A percentile compares a stretch with the other conserved stretches of the same genome.
Conservation (phyloP, 2,797 vertebrate species). For the Falco peregrinus region DNA sequence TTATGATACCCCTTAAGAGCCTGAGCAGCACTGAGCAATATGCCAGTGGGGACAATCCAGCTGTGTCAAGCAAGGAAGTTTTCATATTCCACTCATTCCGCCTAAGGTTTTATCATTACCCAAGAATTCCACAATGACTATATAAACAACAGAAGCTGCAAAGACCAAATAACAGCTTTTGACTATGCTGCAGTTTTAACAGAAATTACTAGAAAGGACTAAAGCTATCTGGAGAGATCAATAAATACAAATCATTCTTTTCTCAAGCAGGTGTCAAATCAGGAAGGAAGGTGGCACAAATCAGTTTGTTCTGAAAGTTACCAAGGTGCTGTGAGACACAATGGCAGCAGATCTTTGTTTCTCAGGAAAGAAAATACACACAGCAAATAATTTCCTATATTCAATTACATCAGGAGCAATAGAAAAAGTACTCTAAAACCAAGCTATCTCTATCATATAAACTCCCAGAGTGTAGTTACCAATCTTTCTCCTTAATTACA, state of each 20-base stretch:
- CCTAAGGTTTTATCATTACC: neutral
- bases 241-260: neutral
- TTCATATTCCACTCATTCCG: neutral
- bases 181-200: neutral
- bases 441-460: neutral
- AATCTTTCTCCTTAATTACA: neutral
- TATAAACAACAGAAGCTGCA: neutral
- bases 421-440: neutral
- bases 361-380: neutral
- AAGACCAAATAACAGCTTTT: neutral
- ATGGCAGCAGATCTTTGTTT: neutral
- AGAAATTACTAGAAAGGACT: neutral
- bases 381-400: neutral
- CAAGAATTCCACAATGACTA: neutral
- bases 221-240: neutral
- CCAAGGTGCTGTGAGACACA: neutral
- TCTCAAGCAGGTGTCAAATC: neutral
- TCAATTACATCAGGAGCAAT: neutral
- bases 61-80: neutral
- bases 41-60: neutral
- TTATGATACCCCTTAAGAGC: neutral
- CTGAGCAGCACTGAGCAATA: neutral
- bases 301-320: neutral
- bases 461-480: neutral
- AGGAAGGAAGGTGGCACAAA: neutral